phyloP scores from a whole-genome alignment of 2,797 vertebrate genomes.

The Mormyrops boulengeri region DNA sequence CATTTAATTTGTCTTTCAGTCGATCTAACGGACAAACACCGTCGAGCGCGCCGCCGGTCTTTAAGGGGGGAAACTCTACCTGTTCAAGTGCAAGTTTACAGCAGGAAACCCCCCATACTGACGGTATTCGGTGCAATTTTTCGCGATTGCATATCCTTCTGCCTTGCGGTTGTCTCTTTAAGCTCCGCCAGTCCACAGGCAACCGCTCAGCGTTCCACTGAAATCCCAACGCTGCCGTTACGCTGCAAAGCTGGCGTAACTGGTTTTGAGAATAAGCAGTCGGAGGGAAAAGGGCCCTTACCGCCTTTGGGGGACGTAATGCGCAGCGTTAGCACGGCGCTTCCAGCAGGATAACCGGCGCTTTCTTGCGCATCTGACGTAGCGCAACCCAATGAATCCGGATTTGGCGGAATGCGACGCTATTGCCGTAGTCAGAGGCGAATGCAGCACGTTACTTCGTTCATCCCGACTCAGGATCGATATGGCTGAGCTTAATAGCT shows the following conservation, averaged over 20 bases:
- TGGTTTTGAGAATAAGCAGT: conserved; percentile 45
- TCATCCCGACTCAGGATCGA: background rate
- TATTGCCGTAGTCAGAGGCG: background rate
- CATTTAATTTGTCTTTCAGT: conserved; percentile 31
- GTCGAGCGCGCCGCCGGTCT: background rate
- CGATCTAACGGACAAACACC: conserved; percentile 17
- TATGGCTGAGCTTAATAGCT: background rate
- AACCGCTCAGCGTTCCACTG: conserved; percentile 50
- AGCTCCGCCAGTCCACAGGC: conserved; percentile 51
- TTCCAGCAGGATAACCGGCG: conserved; percentile 1
- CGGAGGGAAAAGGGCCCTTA: conserved; percentile 19
- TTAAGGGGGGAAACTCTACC: conserved; percentile 46
- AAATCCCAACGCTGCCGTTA: conserved; percentile 34
- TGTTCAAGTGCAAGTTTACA: conserved; percentile 40
- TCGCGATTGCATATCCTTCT: conserved; percentile 43
- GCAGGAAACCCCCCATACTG: conserved; percentile 45
- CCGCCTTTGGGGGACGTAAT: conserved; percentile 6
- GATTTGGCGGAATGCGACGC: conserved; percentile 3
- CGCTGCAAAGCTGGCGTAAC: conserved; percentile 46
- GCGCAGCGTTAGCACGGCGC: conserved; percentile 21
- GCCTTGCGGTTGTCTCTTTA: conserved; percentile 69
- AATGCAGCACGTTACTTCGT: background rate
- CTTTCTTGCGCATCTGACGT: conserved; percentile 13
- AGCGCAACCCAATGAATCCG: conserved; percentile 14
- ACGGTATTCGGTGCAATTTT: conserved; percentile 33